Base-by-base conservation (phyloP, 2,888 invertebrate species). In the Lydus trimaculatus region DNA sequence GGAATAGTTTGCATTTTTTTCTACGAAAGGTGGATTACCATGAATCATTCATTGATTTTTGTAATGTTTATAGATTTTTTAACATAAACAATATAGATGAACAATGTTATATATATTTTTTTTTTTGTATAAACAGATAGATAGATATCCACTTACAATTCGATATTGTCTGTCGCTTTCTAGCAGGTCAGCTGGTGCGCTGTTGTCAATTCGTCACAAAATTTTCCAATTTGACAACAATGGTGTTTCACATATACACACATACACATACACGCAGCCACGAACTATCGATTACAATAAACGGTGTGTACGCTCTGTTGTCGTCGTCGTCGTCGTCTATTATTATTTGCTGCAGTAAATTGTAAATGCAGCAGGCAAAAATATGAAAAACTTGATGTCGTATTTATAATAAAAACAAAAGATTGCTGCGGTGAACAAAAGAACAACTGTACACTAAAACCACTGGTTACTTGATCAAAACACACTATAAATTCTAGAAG, bases 251-350 rank as follows among this genome's bases (percentile, higher is more conserved):
- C 52, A 52, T 23, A 43, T 13, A 36, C 36, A 36, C 11, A 36
- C 36, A 13, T 56, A 13, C 25, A 25, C 56, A 56, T 13, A 25
- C 23, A 56, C 56, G 25, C 56, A 56, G 4, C 17, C 6, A 56
- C 56, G 25, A 56, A 56, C 56, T 56, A 56, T 56, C 56, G 56
- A 56, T 56, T 56, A 56, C 25, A 56, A 56, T 6, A 56, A 56
- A 56, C 56, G 13, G 23, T 56, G 25, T 56, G 56, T 56, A 9
- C 6, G 1, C 11, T 8, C 20, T 52, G n/a, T n/a, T n/a, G n/a
- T n/a, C n/a, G n/a, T n/a, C n/a, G n/a, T n/a, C n/a, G n/a, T n/a
- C n/a, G n/a, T n/a, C 23, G 0, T 9, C 8, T 56, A 56, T 56
- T 56, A 56, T 56, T 56, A 56, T 56, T 56, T 48, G 9, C 20